Evolutionary conservation across 2,888 invertebrate genomes (phyloP).

Genomic region (Apamea monoglypha): DNA sequence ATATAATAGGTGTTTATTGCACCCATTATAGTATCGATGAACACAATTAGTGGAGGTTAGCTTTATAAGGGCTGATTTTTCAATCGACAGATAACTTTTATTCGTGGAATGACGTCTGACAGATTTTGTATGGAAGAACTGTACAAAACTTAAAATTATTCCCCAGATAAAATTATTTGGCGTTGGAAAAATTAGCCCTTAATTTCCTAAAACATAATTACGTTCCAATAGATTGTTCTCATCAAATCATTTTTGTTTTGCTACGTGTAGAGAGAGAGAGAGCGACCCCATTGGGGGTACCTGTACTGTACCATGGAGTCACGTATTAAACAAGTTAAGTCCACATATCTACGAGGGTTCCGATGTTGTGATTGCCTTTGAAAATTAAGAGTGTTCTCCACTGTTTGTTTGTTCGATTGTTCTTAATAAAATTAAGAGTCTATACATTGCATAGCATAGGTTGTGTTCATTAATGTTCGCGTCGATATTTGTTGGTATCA

Average conservation of each 20-base stretch:
- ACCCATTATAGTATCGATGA: neutral
- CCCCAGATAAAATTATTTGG: too few species aligned
- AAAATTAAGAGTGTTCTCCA: conserved; percentile 55
- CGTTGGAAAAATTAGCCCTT: neutral
- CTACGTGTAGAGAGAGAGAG: neutral
- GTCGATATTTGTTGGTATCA: conserved; percentile 20
- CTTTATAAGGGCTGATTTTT: neutral
- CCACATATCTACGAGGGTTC: conserved; percentile 47
- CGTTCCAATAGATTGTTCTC: neutral
- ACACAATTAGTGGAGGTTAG: neutral
- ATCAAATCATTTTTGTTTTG: conserved; percentile 8
- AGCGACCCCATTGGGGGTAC: neutral
- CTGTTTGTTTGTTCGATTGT: conserved; percentile 48
- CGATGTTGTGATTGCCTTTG: conserved; percentile 58
- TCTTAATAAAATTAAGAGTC: conserved; percentile 37
- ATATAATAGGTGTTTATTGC: too few species aligned
- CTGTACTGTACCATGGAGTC: conserved; percentile 30
- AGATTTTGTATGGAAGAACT: too few species aligned
- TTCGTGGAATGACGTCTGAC: too few species aligned
- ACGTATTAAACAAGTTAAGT: conserved; percentile 58
- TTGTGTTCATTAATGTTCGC: conserved; percentile 17
- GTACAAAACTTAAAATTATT: too few species aligned
- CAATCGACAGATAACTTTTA: too few species aligned
- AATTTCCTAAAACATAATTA: too few species aligned
- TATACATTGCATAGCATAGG: neutral